Base-by-base conservation (phyloP, 2,797 vertebrate genomes). In the Pelodytes ibericus region DNA sequence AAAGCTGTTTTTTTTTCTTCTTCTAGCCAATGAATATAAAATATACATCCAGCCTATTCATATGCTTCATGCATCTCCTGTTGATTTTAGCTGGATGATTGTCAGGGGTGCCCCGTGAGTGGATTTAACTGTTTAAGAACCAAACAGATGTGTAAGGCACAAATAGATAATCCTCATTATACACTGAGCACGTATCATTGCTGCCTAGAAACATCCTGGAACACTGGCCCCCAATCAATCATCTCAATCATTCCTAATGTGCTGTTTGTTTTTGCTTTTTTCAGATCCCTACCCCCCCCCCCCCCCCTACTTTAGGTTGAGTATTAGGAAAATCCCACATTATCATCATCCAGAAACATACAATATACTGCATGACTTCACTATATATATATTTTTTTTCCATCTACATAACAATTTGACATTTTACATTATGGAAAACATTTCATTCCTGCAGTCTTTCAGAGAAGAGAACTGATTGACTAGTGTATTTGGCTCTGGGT, bases 381-480 rank as follows among this genome's bases (percentile, higher is more conserved):
- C 15, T 24, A 51, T 15, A 25, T 67, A 59, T 58, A 68, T 68
- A n/a, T n/a, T n/a, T n/a, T 24, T 41, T 29, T 65, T 44, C 53
- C 30, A 59, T 65, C 36, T 30, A 60, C 31, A 39, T 18, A 47
- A 49, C 18, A 24, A 20, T 26, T 39, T 65, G 62, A 67, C 62
- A 68, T 16, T 16, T 20, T 25, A 24, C 39, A 36, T 68, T 75
- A 68, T 60, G 8, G 56, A 61, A n/a, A 67, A 33, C 22, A 49
- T n/a, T 51, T 20, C 22, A 58, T 16, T 56, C 24, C 26, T 44
- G 61, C 26, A n/a, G 22, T 41, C 47, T 57, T 16, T n/a, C 25
- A 26, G 25, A 15, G 39, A 33, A 25, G 64, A 36, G 30, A 51
- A 47, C 26, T 51, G 62, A 74, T 74, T 57, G 72, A 68, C 72